Percentiles rank a stretch among this genome's conserved stretches.
These are phyloP conservation scores for Odontesthes bonariensis DNA, from an alignment of 2,113 vertebrate species.

Conservation along the genomic window DNA sequence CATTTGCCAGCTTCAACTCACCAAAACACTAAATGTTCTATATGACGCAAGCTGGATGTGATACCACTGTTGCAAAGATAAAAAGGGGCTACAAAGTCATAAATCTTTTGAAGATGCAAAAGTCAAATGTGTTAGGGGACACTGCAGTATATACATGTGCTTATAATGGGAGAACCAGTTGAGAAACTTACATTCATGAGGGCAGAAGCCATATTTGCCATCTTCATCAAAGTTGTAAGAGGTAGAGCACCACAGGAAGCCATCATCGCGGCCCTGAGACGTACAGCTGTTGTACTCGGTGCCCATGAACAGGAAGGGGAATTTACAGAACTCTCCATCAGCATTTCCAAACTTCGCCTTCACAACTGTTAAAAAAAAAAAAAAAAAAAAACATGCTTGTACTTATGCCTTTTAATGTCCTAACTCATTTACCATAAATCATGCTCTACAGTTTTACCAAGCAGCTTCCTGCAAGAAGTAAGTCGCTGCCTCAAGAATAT, in stretches of 20 bases:
- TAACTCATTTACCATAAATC: too few species aligned
- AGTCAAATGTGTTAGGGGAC: not conserved
- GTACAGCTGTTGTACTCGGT: slow-evolving; percentile 96
- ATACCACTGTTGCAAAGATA: not conserved
- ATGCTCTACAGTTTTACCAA: too few species aligned
- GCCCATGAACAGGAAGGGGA: slow-evolving; percentile 94
- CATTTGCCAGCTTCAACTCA: slow-evolving; percentile 1
- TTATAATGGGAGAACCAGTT: not conserved
- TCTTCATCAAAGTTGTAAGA: slow-evolving; percentile 94
- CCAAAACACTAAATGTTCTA: not conserved
- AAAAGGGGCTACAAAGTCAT: not conserved
- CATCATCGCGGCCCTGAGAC: slow-evolving; percentile 89
- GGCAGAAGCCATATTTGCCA: slow-evolving; percentile 97
- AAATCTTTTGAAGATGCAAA: not conserved
- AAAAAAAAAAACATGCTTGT: not conserved
- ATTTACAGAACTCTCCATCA: slow-evolving; percentile 96
- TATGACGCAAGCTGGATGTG: slow-evolving; percentile 21
- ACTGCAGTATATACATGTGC: not conserved
- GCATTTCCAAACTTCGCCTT: slow-evolving; percentile 96
- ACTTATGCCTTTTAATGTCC: too few species aligned
- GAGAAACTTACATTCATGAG: slow-evolving; percentile 92
- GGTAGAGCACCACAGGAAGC: slow-evolving; percentile 98
- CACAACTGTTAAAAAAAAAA: slow-evolving; percentile 85
- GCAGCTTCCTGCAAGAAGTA: not conserved
- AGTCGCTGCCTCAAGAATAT: not conserved